Percentiles rank a stretch among this genome's conserved stretches.
Conservation (phyloP, 2,113 vertebrate species). For the Callithrix jacchus region DNA sequence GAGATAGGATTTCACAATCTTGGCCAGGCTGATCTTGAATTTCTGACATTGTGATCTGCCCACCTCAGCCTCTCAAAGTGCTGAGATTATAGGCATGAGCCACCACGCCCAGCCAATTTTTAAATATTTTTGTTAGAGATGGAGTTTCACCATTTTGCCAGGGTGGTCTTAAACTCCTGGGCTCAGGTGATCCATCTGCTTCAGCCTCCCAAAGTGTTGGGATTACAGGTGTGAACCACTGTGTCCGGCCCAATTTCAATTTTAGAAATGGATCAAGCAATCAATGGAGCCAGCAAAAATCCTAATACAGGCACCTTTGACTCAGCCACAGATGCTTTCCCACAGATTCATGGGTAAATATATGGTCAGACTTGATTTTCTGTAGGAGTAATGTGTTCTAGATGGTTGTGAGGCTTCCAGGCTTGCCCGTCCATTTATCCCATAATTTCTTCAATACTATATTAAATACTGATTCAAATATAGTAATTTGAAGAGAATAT, state of each 20-base stretch:
- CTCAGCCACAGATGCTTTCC: not conserved
- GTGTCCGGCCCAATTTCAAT: not conserved
- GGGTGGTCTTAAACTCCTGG: too few species aligned
- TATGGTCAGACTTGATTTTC: not conserved
- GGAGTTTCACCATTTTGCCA: too few species aligned
- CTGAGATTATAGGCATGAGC: too few species aligned
- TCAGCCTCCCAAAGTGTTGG: too few species aligned
- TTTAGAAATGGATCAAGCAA: not conserved
- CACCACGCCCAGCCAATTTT: too few species aligned
- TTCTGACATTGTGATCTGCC: too few species aligned
- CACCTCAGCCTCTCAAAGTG: too few species aligned
- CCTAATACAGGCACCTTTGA: not conserved
- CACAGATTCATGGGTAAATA: not conserved
- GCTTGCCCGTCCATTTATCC: not conserved
- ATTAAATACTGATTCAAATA: not conserved
- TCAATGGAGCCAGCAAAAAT: not conserved
- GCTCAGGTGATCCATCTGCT: rapidly evolving
- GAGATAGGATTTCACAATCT: too few species aligned
- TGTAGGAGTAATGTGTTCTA: not conserved
- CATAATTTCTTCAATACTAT: not conserved
- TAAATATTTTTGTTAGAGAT: too few species aligned
- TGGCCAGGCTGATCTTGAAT: too few species aligned
- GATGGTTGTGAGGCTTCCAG: not conserved
- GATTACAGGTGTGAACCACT: too few species aligned
- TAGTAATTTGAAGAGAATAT: not conserved